Evolutionary conservation across 2,888 invertebrate species (phyloP).

Genomic region (Sialis fuliginosa): DNA sequence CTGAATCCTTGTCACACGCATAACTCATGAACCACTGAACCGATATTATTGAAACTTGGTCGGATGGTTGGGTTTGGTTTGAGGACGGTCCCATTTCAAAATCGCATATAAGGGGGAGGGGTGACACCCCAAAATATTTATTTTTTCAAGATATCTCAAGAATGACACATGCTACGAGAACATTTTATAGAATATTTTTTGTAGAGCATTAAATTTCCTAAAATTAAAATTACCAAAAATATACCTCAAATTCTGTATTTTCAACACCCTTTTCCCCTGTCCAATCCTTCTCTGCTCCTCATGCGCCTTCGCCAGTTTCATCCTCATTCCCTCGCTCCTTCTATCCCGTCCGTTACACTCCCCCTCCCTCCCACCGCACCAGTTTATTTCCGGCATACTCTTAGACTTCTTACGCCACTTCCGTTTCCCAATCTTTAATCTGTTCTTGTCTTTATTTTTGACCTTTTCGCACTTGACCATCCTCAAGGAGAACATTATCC

Average conservation of each 20-base stretch:
- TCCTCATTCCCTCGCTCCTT: neutral
- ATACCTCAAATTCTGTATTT: slow-evolving; percentile 27
- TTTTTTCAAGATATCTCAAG: too few species aligned
- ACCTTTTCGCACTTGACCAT: slow-evolving; percentile 34
- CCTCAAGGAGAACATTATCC: slow-evolving; percentile 47
- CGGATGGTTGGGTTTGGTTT: too few species aligned
- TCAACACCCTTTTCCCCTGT: slow-evolving; percentile 23
- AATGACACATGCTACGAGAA: too few species aligned
- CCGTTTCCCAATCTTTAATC: neutral
- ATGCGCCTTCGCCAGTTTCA: slow-evolving; percentile 15
- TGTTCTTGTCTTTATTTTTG: neutral
- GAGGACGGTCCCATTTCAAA: too few species aligned
- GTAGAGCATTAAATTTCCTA: too few species aligned
- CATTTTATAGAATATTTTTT: too few species aligned
- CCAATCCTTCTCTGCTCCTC: slow-evolving; percentile 23
- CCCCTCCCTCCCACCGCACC: neutral
- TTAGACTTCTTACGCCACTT: neutral
- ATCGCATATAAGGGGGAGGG: too few species aligned
- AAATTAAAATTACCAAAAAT: neutral
- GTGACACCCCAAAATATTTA: too few species aligned
- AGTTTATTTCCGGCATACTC: neutral
- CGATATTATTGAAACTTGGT: too few species aligned
- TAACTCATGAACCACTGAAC: too few species aligned
- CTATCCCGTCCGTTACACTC: neutral
- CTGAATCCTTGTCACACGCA: too few species aligned